phyloP scores from a whole-genome alignment of 2,888 invertebrate genomes.

The Mesorhabditis sp. region DNA sequence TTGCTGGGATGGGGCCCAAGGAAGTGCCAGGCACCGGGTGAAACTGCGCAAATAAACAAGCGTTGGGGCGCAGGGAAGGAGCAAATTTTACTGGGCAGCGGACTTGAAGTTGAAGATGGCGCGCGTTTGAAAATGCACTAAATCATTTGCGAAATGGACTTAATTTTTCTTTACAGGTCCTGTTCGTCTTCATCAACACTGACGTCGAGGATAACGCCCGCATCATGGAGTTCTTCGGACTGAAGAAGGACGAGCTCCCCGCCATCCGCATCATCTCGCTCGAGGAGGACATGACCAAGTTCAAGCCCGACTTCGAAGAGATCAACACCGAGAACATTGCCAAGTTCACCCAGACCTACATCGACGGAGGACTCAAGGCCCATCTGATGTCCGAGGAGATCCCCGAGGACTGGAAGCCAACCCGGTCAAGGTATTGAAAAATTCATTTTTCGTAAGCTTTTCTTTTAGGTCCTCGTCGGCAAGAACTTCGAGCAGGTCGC shows the following conservation, averaged over 20 bases:
- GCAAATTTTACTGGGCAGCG: no score
- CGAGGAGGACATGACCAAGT: slow-evolving; percentile 95
- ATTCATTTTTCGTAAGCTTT: slow-evolving; percentile 85
- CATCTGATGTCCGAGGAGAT: slow-evolving; percentile 88
- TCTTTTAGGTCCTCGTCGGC: slow-evolving; percentile 70
- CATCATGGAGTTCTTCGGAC: slow-evolving; percentile 98
- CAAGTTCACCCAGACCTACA: slow-evolving; percentile 81
- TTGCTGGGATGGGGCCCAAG: not conserved
- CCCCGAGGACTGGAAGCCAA: slow-evolving; percentile 94
- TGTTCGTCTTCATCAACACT: slow-evolving; percentile 91
- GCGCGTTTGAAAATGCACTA: not conserved
- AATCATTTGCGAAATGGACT: not conserved
- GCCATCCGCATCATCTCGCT: slow-evolving; percentile 74
- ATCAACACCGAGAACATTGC: slow-evolving; percentile 70
- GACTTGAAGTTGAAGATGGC: not conserved
- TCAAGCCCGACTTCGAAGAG: slow-evolving; percentile 75
- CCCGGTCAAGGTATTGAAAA: slow-evolving; percentile 72
- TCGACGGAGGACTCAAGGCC: slow-evolving; percentile 87
- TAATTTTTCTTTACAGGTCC: slow-evolving; percentile 64
- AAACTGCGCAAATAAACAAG: not conserved
- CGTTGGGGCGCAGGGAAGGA: not conserved
- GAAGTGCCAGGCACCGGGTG: no score
- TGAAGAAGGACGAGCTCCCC: slow-evolving; percentile 77
- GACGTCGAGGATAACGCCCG: slow-evolving; percentile 92
- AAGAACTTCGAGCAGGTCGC: slow-evolving; percentile 92